phyloP scores from a whole-genome alignment of 2,113 vertebrate genomes.

The Actenoides lindsayi region DNA sequence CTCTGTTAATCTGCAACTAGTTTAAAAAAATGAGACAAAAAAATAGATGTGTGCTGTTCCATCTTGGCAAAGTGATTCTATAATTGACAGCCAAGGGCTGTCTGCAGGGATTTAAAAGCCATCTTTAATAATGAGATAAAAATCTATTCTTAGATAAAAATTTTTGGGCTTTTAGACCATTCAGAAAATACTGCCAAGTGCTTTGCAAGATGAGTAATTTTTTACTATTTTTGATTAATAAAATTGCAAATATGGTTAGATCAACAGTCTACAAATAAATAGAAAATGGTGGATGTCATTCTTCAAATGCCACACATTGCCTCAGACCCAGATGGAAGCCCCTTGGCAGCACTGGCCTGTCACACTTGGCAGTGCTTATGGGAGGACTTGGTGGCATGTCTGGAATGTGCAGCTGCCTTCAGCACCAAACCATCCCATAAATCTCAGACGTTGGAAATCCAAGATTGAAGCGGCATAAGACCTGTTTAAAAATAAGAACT shows the following conservation, averaged over 20 bases:
- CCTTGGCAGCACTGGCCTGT: neutral
- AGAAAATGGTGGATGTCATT: neutral
- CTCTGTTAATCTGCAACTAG: neutral
- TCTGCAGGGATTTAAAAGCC: neutral
- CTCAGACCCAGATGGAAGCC: neutral
- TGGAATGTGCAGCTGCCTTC: neutral
- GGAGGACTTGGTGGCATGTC: neutral
- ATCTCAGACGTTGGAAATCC: neutral
- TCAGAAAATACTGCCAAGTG: neutral
- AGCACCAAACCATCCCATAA: neutral
- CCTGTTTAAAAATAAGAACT: neutral
- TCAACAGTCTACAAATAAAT: neutral
- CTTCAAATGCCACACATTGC: neutral
- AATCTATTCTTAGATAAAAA: neutral
- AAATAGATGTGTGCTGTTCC: neutral
- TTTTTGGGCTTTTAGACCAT: neutral
- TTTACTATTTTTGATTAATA: neutral
- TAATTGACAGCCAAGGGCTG: neutral
- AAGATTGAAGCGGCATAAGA: neutral
- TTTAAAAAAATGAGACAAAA: neutral
- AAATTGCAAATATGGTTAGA: neutral
- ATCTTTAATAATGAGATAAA: neutral
- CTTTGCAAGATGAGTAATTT: neutral
- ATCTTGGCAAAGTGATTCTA: neutral
- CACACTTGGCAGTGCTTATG: neutral